phyloP scores from a whole-genome alignment of 2,797 vertebrate genomes.

The Cheirogaleus major region DNA sequence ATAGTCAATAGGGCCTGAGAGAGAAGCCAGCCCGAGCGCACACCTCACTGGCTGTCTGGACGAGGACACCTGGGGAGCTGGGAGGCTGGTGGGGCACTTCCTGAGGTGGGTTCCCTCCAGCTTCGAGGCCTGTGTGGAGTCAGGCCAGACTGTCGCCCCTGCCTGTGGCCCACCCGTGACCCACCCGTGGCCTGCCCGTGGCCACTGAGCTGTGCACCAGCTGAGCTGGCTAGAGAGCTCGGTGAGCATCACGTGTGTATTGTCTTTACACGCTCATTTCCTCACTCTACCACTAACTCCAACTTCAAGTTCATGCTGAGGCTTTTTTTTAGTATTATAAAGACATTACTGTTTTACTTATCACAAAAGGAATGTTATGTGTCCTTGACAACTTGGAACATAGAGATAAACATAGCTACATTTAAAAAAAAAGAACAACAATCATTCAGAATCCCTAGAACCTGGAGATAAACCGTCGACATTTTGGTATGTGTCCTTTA shows the following conservation, averaged over 20 bases:
- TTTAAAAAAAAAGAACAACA: background rate
- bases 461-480: background rate
- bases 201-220: background rate
- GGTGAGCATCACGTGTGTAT: background rate
- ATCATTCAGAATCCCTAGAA: background rate
- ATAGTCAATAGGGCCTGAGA: background rate
- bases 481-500: background rate
- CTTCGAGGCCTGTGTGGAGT: background rate
- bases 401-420: background rate
- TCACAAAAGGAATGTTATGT: background rate
- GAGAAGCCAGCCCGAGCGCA: background rate
- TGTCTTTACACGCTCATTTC: background rate
- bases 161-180: no score
- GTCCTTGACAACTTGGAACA: background rate
- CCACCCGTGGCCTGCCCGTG: no score
- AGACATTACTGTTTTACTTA: background rate
- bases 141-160: background rate
- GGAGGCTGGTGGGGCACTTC: background rate
- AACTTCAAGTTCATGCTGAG: background rate
- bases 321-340: background rate
- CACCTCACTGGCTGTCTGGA: rapidly evolving
- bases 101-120: background rate
- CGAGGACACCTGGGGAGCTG: rapidly evolving
- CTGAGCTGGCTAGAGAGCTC: background rate
- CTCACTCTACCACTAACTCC: background rate